Evolutionary conservation across 37 sponge, comb jelly and placozoan species (phyloP).

Genomic region (Cladorhizidae sp.): DNA sequence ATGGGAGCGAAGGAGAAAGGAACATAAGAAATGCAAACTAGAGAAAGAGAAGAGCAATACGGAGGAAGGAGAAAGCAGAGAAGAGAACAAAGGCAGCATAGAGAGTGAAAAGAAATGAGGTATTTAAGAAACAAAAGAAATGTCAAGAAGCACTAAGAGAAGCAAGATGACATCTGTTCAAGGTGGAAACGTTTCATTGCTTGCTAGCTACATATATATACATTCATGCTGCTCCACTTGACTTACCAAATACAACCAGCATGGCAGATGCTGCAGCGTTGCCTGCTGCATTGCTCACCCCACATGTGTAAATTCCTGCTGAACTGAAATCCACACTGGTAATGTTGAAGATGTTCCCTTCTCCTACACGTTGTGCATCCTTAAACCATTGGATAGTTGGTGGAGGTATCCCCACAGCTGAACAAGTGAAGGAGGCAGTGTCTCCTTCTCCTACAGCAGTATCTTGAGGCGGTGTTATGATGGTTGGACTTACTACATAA

Average conservation of each 20-base stretch:
- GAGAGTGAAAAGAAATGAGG: too few species aligned
- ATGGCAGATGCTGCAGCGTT: neutral
- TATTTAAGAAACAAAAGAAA: too few species aligned
- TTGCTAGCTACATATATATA: too few species aligned
- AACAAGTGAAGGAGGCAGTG: conserved; percentile 42
- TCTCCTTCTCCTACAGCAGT: conserved; percentile 5
- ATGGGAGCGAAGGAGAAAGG: too few species aligned
- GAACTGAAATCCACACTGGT: neutral
- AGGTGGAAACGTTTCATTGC: too few species aligned
- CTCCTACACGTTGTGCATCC: neutral
- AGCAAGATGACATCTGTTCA: too few species aligned
- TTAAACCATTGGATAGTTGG: conserved; percentile 45
- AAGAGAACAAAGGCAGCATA: too few species aligned
- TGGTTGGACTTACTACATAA: conserved; percentile 53
- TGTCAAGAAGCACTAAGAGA: too few species aligned
- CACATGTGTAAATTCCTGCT: conserved; percentile 48
- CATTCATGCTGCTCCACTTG: too few species aligned
- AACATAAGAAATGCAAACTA: too few species aligned
- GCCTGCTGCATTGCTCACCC: conserved; percentile 55
- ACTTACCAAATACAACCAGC: conserved; percentile 66
- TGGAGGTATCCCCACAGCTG: conserved; percentile 44
- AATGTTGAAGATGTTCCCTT: conserved; percentile 13
- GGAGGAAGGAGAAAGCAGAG: too few species aligned
- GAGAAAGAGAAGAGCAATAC: too few species aligned
- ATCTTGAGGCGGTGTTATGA: conserved; percentile 37